Evolutionary conservation across 2,888 invertebrate genomes (phyloP), one percentile per base, ranked within the genome.

Genomic region (Drosophila cognata): DNA sequence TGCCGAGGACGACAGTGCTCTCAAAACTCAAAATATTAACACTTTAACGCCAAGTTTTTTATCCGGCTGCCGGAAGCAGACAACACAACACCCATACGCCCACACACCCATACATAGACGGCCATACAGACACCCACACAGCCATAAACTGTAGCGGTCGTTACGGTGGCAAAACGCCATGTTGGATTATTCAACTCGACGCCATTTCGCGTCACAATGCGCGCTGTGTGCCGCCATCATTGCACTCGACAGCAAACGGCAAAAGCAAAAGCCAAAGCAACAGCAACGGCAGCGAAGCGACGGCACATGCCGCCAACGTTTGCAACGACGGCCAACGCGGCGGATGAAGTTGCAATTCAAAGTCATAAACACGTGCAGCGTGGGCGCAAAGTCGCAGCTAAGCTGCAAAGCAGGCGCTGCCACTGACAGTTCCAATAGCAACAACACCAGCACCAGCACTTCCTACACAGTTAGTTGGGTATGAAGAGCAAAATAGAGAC

Each of bases 321-420:
- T 57, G 75, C 56, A 66, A 43, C 64, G 59, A 46, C 70, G 73
- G 77, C 89, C 81, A 83, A 77, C 71, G 65, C 77, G 74, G 90
- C 91, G 89, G 90, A 81, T 84, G 86, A 91, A 90, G 90, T 86
- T 90, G 91, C 91, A 91, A 91, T 91, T 91, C 91, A 90, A 90
- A 90, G 91, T 89, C 91, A 91, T 91, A 91, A 91, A 86, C 92
- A 91, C 90, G 91, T 90, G 91, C 81, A 82, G 83, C 90, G 91
- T 87, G 91, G 90, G 90, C 80, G 84, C 91, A 90, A 90, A 86
- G 85, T 86, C 91, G 82, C 84, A 88, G 85, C 85, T 90, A 89
- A 86, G 85, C 85, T 88, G 88, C 79, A 60, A 70, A 76, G 68
- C 80, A 71, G 74, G 63, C 75, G 71, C 89, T 89, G 84, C 78